Base-by-base conservation (phyloP, 2,888 invertebrate species). In the Epicampocera succincta region DNA sequence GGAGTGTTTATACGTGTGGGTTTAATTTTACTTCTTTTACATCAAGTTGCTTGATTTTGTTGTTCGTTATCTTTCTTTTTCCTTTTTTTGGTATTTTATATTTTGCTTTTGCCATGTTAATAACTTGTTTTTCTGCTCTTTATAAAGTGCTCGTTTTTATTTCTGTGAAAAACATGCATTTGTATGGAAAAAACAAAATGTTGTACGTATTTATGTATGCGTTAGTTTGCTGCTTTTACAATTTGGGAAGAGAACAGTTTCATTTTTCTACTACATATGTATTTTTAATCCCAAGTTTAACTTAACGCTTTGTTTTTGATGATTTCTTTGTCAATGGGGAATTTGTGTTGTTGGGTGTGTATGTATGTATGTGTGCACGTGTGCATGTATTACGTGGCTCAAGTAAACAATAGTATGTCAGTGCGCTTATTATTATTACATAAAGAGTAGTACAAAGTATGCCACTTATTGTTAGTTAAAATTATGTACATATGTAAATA, bases 231-330 rank as follows among this genome's bases (percentile, higher is more conserved):
- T 65, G 38, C 15, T 40, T 38, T 65, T 52, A 61, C 42, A 63
- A 54, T 48, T 56, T 42, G 58, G 15, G 65, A 52, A 78, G 65
- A 78, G 58, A 78, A 66, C 50, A 58, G 65, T 58, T 65, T 63
- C 38, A 29, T 63, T 25, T 56, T 13, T 29, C 13, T 33, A 9
- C 33, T 5, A 3, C 33, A 33, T 9, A 33, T 1, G 8, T 9
- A 33, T 33, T 33, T 33, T 33, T 9, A 29, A 29, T 29, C 6
- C 6, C 3, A 29, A 29, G 33, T 5, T 6, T 33, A 33, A n/a
- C 3, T 44, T 71, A 33, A 42, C 25, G 25, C 5, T 25, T 25
- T 33, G 17, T 68, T 68, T 40, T 25, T 11, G n/a, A 44, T 9
- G 8, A 25, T 48, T 54, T 54, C 29, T 21, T 15, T 2, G 13